Base-by-base conservation (phyloP, 2,113 vertebrate genomes). In the Oryzias woworae region DNA sequence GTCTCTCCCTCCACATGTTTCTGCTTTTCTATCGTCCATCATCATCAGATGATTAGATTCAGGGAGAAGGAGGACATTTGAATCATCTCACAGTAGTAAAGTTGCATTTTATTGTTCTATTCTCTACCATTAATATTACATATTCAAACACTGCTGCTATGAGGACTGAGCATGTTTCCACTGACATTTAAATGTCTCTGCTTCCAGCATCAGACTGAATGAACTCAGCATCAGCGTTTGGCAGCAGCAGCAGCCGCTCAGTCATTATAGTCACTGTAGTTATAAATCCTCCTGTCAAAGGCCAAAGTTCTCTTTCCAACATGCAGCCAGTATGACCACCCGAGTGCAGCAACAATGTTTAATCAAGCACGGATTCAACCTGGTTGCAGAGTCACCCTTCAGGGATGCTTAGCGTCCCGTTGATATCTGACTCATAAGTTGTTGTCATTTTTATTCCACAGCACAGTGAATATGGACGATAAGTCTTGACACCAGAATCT, bases 371-470 rank as follows among this genome's bases (percentile, higher is more conserved):
- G 47, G 65, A 72, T 65, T 76, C 58, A 69, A 83, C 71, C 82
- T 78, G 60, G 63, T 75, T 67, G 69, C 36, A 65, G 23, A 70
- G 81, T 80, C 75, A 80, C 24, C 69, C 73, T 84, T 81, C 85
- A 73, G 5, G 66, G 69, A 66, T 20, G 73, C 74, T 69, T 55
- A 53, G 67, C 62, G 64, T 73, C 31, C 5, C 59, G 77, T 69
- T 72, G 84, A 87, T 77, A 81, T 68, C 68, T 83, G 75, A 82
- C 77, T 83, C 77, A 73, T 74, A 71, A 78, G 73, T 83, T 75
- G 80, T 80, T 81, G 79, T 80, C 44, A 24, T 80, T 85, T 83
- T 87, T 81, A 75, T 84, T 77, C 62, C 71, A 52, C 68, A 54
- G 75, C 77, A 51, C 23, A 62, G 64, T 26, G 22, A 66, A 73